Percentiles rank a stretch among this genome's conserved stretches.
Conservation (phyloP, 1,140 invertebrate genomes). For the Mya arenaria region DNA sequence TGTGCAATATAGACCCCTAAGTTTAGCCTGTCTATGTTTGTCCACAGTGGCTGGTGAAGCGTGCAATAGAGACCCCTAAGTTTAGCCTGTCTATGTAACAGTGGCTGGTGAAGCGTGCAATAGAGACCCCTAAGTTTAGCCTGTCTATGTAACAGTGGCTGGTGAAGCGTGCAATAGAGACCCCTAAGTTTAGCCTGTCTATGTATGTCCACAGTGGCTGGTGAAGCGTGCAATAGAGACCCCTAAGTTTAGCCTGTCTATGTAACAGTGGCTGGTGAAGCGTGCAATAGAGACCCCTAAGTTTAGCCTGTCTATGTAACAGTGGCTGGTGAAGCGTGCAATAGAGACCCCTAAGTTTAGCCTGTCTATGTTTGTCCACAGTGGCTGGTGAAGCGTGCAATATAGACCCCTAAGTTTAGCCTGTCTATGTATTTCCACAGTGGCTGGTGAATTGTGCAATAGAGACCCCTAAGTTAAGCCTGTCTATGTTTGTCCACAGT, state of each 20-base stretch:
- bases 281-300: neutral
- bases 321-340: neutral
- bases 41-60: neutral
- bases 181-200: neutral
- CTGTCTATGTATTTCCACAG: neutral
- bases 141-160: neutral
- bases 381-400: neutral
- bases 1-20: neutral
- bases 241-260: neutral
- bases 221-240: neutral
- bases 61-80: neutral
- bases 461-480: neutral
- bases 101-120: neutral
- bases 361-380: neutral
- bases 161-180: neutral
- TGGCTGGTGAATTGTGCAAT: neutral
- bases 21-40: neutral
- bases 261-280: neutral
- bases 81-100: neutral
- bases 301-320: neutral
- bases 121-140: neutral
- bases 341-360: neutral
- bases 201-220: neutral
- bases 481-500: neutral
- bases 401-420: neutral